Evolutionary conservation across 2,113 vertebrate species (phyloP).

Genomic region (Charadrius vociferus): DNA sequence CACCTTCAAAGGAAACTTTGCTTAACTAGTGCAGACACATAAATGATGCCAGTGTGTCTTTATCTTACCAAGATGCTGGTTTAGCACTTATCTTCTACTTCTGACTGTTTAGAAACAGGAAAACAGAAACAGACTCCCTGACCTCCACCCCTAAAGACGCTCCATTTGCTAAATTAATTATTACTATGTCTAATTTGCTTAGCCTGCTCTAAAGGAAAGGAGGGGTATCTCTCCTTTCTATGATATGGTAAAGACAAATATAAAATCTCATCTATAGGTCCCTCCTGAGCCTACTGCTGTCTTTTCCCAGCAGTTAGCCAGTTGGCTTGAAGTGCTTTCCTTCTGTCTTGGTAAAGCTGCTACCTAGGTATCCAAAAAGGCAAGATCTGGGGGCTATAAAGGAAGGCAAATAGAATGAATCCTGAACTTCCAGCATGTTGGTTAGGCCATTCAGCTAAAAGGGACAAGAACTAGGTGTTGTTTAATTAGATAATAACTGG

Average conservation of each 20-base stretch:
- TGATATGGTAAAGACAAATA: neutral
- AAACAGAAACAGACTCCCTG: neutral
- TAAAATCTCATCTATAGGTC: neutral
- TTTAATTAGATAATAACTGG: neutral
- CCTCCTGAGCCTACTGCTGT: neutral
- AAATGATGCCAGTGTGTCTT: neutral
- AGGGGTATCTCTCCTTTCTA: neutral
- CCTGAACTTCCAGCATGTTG: neutral
- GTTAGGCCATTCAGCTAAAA: neutral
- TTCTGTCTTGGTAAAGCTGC: neutral
- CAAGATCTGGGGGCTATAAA: neutral
- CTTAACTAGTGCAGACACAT: neutral
- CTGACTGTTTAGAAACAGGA: neutral
- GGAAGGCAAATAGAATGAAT: neutral
- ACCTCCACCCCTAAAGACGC: fast-evolving
- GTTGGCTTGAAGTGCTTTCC: neutral
- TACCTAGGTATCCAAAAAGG: neutral
- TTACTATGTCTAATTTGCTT: neutral
- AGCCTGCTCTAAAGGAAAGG: neutral
- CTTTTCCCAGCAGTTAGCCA: neutral
- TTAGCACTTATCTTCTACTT: neutral
- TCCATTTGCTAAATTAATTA: neutral
- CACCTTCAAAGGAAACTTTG: neutral
- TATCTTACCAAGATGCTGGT: neutral
- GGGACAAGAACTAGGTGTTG: neutral